Percentiles rank a stretch among this genome's conserved stretches.
phyloP scores from a whole-genome alignment of 2,113 vertebrate species.

The Ranitomeya imitator region DNA sequence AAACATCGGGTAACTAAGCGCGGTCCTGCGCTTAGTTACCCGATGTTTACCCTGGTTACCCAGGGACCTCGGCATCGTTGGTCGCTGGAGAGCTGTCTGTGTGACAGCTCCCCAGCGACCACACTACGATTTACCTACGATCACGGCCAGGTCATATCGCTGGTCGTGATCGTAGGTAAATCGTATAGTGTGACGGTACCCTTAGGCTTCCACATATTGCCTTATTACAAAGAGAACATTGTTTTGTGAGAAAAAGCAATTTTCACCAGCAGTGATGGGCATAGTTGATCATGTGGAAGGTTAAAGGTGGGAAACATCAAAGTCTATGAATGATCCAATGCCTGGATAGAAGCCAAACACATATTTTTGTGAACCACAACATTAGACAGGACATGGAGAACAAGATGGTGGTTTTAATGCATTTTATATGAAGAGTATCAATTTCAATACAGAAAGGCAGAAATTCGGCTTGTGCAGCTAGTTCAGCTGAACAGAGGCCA shows the following conservation, averaged over 20 bases:
- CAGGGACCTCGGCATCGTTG: too few species aligned
- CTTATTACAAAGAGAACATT: not conserved
- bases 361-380: not conserved
- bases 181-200: too few species aligned
- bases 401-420: not conserved
- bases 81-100: too few species aligned
- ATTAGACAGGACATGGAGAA: not conserved
- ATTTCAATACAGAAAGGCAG: not conserved
- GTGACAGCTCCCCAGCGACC: too few species aligned
- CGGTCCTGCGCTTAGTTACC: too few species aligned
- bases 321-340: not conserved
- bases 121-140: too few species aligned
- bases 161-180: too few species aligned
- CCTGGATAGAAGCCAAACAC: not conserved
- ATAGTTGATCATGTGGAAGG: not conserved
- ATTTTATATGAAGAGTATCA: not conserved
- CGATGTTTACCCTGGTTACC: too few species aligned
- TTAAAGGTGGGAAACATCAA: slow-evolving; percentile 9
- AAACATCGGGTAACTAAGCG: too few species aligned
- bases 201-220: not conserved
- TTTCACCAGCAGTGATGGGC: not conserved
- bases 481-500: too few species aligned
- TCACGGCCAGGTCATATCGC: too few species aligned
- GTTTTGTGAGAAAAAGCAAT: not conserved
- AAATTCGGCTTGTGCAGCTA: not conserved